Evolutionary conservation across 1,140 invertebrate species (phyloP).

Genomic region (Cotesia chilonis): DNA sequence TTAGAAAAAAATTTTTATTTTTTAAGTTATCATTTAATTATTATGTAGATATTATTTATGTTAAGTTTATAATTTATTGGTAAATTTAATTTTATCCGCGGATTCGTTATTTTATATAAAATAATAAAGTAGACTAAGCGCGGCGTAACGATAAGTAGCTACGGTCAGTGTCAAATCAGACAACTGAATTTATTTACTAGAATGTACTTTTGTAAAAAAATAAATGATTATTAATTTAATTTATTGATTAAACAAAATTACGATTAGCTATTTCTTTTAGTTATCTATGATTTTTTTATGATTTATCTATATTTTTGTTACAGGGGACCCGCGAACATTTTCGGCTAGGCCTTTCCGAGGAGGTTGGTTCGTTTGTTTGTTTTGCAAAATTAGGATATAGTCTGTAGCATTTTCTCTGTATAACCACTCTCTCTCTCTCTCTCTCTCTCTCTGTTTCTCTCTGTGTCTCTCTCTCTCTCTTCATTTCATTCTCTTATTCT

Average conservation of each 20-base stretch:
- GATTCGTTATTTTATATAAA: not conserved
- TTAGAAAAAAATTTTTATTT: no score
- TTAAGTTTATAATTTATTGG: not conserved
- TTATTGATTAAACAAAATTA: slow-evolving; percentile 29
- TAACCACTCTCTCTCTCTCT: slow-evolving; percentile 39
- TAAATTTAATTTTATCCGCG: not conserved
- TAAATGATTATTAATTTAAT: not conserved
- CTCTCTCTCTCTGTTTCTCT: slow-evolving; percentile 39
- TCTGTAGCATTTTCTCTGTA: slow-evolving; percentile 49
- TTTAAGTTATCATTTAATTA: not conserved
- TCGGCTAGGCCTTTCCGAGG: slow-evolving; percentile 64
- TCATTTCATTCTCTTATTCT: slow-evolving; percentile 34
- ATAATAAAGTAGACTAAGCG: no score
- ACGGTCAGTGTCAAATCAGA: not conserved
- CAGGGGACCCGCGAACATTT: slow-evolving; percentile 63
- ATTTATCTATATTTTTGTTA: slow-evolving; percentile 65
- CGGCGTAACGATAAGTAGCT: not conserved
- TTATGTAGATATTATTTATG: not conserved
- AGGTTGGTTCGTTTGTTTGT: slow-evolving; percentile 63
- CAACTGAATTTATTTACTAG: not conserved
- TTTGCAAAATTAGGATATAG: slow-evolving; percentile 59
- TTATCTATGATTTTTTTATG: slow-evolving; percentile 59
- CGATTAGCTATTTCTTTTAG: slow-evolving; percentile 47
- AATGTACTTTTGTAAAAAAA: not conserved
- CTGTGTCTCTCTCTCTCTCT: slow-evolving; percentile 34